These are phyloP conservation scores for Helobdella robusta DNA, from an alignment of 2,888 invertebrate genomes.

Conservation along the genomic window DNA sequence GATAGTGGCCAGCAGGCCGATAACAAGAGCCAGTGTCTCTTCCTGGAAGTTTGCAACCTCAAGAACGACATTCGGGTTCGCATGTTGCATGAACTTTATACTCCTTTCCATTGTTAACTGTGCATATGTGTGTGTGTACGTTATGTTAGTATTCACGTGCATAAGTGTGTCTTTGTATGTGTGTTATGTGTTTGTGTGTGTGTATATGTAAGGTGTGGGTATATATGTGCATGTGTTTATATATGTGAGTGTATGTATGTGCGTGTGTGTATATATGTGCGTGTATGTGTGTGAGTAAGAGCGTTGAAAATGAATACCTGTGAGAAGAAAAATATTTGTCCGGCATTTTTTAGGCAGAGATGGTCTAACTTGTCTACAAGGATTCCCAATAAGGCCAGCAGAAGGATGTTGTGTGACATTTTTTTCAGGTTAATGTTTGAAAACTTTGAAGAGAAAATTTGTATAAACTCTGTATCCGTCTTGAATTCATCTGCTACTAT, in stretches of 20 bases:
- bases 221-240: neutral
- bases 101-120: too few relatives aligned
- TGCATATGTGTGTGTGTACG: too few relatives aligned
- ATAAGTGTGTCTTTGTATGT: too few relatives aligned
- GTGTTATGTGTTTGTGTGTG: too few relatives aligned
- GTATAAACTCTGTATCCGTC: too few relatives aligned
- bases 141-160: too few relatives aligned
- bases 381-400: neutral
- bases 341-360: neutral
- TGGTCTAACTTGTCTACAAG: neutral
- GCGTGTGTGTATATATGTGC: slow-evolving; percentile 4
- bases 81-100: too few relatives aligned
- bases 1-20: neutral
- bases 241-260: neutral
- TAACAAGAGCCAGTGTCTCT: neutral
- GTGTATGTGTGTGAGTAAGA: slow-evolving; percentile 1
- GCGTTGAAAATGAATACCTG: neutral
- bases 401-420: neutral
- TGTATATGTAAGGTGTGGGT: too few relatives aligned
- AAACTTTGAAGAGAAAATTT: too few relatives aligned
- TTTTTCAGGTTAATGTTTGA: neutral
- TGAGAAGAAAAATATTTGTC: slow-evolving; percentile 11
- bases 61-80: neutral
- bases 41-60: neutral
- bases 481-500: too few relatives aligned